A percentile compares a stretch with the other conserved stretches of the same genome.
Conservation (phyloP, 2,113 vertebrate species). For the Hemicordylus capensis region DNA sequence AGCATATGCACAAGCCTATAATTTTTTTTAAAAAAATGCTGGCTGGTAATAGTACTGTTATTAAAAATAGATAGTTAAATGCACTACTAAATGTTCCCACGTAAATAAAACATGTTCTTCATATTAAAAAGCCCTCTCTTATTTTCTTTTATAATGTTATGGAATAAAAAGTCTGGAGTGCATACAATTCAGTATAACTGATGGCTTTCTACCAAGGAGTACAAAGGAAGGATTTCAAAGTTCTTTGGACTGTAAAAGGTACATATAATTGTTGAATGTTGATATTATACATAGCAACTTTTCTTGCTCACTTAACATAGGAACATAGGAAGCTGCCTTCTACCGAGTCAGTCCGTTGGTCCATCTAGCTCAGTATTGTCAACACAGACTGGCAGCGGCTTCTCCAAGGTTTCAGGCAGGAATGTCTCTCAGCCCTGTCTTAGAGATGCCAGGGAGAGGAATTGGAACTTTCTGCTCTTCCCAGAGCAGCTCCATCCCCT, state of each 20-base stretch:
- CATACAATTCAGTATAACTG: not conserved
- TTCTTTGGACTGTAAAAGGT: not conserved
- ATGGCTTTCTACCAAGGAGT: not conserved
- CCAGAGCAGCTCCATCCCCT: too few relatives aligned
- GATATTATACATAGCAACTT: not conserved
- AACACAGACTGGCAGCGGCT: too few relatives aligned
- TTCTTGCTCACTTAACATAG: too few relatives aligned
- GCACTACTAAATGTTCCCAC: not conserved
- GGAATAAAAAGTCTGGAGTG: not conserved
- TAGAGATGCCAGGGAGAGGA: too few relatives aligned
- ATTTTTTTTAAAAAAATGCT: not conserved
- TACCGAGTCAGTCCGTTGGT: too few relatives aligned
- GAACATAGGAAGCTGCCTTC: not conserved
- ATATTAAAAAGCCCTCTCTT: slow-evolving; percentile 16
- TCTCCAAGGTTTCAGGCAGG: too few relatives aligned
- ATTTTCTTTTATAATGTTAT: not conserved
- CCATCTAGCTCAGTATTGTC: too few relatives aligned
- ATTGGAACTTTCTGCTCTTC: too few relatives aligned
- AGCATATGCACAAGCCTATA: slow-evolving; percentile 1
- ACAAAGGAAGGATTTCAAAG: not conserved
- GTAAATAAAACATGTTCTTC: not conserved
- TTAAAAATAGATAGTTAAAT: slow-evolving; percentile 6
- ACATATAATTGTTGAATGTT: not conserved
- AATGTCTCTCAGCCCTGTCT: too few relatives aligned
- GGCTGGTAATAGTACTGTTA: not conserved